These are phyloP conservation scores for Sminthurides aquaticus DNA, from an alignment of 2,888 invertebrate species.

Conservation along the genomic window DNA sequence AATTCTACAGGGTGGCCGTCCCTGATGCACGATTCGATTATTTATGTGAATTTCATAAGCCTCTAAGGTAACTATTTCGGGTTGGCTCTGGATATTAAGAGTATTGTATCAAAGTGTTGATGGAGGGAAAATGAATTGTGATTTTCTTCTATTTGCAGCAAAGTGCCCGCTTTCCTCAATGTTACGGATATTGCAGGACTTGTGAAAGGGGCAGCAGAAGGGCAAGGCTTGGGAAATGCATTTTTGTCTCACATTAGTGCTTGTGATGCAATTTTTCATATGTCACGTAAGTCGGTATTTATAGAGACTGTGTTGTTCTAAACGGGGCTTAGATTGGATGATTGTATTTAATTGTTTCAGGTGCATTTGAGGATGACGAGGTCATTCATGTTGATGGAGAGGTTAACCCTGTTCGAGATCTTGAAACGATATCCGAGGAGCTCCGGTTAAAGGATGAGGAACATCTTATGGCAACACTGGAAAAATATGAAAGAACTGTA, in stretches of 20 bases:
- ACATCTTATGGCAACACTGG: constrained; percentile 68
- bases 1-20: constrained; percentile 96
- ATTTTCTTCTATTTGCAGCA: constrained; percentile 54
- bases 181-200: constrained; percentile 98
- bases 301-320: constrained; percentile 3
- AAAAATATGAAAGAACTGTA: constrained; percentile 76
- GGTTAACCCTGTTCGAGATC: constrained; percentile 90
- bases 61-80: constrained; percentile 61
- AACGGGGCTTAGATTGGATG: not conserved
- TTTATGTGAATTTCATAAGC: constrained; percentile 88
- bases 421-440: constrained; percentile 94
- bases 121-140: constrained; percentile 3
- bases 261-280: constrained; percentile 95
- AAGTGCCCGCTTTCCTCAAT: constrained; percentile 95
- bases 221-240: constrained; percentile 95
- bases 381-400: constrained; percentile 98
- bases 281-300: constrained; percentile 69
- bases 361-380: constrained; percentile 94
- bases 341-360: constrained; percentile 49
- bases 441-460: constrained; percentile 90
- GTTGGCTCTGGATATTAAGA: not conserved
- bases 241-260: constrained; percentile 98
- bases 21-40: constrained; percentile 90
- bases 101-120: not conserved
- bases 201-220: constrained; percentile 96